Base-by-base conservation (phyloP, 1,140 invertebrate genomes). In the Pseudomyrmex concolor region DNA sequence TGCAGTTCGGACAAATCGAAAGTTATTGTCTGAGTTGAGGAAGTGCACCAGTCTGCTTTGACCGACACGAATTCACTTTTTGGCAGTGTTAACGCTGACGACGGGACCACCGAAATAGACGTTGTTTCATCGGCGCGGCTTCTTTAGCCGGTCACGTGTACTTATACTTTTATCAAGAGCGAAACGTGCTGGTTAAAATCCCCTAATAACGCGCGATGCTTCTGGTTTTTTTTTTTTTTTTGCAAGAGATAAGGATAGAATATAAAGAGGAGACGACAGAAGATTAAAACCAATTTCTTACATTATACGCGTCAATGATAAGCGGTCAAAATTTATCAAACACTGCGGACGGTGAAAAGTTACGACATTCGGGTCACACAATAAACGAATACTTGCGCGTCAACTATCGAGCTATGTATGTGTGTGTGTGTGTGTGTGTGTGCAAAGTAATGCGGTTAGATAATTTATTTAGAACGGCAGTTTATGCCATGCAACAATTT, bases 31-130 rank as follows among this genome's bases (percentile, higher is more conserved):
- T 34, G 34, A 12, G 15, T 66, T 25, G 10, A 50, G 19, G 43
- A 78, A 78, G 66, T 10, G 13, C 19, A 57, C 13, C 34, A 34
- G 9, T 17, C 76, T 68, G 19, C 64, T 71, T 48, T 70, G 43
- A 80, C 54, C 43, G 66, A 62, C 15, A 50, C 43, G n/a, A 77
- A 66, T 77, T 77, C 45, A 25, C 13, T 74, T 73, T 74, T 83
- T 83, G 80, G 71, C 80, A 57, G 55, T 48, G 80, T 74, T 57
- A 82, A 13, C 50, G 60, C 19, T 51, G 5, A 12, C 59, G 43
- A 77, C 78, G 25, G 19, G 50, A 83, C 8, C 12, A 63, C 72
- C 43, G 43, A 83, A 83, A 77, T 83, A 83, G 72, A 83, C 76
- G 15, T 5, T 34, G 34, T 9, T 82, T 43, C 34, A 48, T 10